Percentiles rank a stretch among this genome's conserved stretches.
Evolutionary conservation across 2,888 invertebrate species (phyloP).

Genomic region (Drosophila anomelani): DNA sequence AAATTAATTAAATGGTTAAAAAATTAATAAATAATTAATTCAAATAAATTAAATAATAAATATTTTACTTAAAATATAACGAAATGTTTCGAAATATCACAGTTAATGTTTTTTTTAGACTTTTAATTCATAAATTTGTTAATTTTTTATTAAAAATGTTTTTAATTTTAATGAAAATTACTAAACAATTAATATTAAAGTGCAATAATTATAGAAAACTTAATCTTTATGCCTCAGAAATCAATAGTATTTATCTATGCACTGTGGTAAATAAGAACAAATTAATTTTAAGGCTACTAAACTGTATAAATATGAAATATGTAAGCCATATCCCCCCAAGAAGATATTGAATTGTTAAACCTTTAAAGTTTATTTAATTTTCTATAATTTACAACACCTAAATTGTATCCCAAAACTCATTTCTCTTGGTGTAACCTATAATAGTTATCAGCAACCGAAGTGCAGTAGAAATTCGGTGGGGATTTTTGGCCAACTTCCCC

Average conservation of each 20-base stretch:
- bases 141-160: background rate
- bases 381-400: background rate
- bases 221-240: background rate
- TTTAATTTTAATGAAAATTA: background rate
- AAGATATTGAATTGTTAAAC: no score
- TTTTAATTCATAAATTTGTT: no score
- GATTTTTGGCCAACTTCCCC: slow-evolving; percentile 27
- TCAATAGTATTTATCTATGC: background rate
- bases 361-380: background rate
- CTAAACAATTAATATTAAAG: background rate
- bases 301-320: no score
- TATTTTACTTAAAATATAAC: background rate
- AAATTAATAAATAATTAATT: no score
- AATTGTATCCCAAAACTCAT: background rate
- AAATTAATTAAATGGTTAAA: background rate
- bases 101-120: background rate
- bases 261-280: background rate
- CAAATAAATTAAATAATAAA: no score
- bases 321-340: background rate
- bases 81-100: no score
- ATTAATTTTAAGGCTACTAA: background rate
- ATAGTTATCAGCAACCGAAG: slow-evolving; percentile 36
- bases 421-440: slow-evolving; percentile 13
- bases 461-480: slow-evolving; percentile 25
- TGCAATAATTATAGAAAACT: background rate